Conservation (phyloP, 53 echinoderm and acorn worm species). For the Zoroaster sp. region DNA sequence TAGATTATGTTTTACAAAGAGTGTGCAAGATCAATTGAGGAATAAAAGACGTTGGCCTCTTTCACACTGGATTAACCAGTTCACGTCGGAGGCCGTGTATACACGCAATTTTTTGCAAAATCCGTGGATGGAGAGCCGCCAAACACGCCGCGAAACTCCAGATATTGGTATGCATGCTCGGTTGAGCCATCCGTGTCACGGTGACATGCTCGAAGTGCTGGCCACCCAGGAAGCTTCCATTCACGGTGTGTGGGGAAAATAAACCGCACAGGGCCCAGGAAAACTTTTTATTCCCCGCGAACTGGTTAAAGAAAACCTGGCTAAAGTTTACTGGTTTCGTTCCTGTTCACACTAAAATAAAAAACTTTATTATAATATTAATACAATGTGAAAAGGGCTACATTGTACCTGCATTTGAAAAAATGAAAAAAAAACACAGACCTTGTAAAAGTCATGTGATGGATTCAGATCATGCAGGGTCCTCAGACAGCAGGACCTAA, state of each 20-base stretch:
- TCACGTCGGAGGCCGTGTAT: not conserved
- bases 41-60: not conserved
- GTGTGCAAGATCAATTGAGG: not conserved
- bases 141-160: too few species aligned
- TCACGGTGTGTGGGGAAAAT: not conserved
- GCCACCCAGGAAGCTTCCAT: not conserved
- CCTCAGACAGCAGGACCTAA: conserved; percentile 44
- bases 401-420: not conserved
- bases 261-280: too few species aligned
- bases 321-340: not conserved
- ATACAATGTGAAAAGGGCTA: not conserved
- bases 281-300: not conserved
- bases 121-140: too few species aligned
- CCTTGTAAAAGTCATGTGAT: conserved; percentile 42
- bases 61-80: not conserved
- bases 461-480: conserved; percentile 31
- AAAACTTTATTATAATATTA: not conserved
- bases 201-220: not conserved
- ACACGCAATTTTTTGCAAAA: too few species aligned
- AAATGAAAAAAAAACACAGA: conserved; percentile 26
- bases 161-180: not conserved
- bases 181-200: not conserved
- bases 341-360: not conserved
- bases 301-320: not conserved
- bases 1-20: not conserved